Evolutionary conservation across 2,113 vertebrate species (phyloP), one percentile per base, ranked within the genome.

Genomic region (Anseranas semipalmata): DNA sequence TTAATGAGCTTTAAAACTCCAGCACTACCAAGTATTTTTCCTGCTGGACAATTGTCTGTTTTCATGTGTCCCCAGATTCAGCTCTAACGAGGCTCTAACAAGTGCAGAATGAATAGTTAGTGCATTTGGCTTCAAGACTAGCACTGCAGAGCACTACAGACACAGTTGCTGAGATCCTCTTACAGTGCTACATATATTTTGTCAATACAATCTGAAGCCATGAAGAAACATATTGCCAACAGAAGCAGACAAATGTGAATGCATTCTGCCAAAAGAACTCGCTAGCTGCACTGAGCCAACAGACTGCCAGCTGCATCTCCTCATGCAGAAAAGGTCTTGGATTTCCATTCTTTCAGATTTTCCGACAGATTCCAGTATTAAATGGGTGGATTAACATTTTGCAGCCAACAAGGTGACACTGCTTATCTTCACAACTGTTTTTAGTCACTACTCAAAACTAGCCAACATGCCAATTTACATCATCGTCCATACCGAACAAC

Each of bases 211-310:
- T 84, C 73, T 72, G 73, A 94, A 89, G 50, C 60, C 89, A 91
- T 87, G 80, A 91, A 87, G 80, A 88, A 90, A 92, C 91, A 78
- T 25, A 72, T 65, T 87, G 80, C 89, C 85, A 96, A 87, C 58
- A 91, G 77, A 89, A 85, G 77, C 89, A 93, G 87, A 53, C 85
- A 91, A 95, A 94, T 87, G 74, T 73, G 39, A 83, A 87, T 53
- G 41, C n/a, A 70, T 65, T 91, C 94, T 91, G 87, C 89, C 85
- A 85, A 91, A 93, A 85, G 71, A 89, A 85, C 81, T 76, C 78
- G 33, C n/a, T 58, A 65, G 50, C 62, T 90, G 62, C 50, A 66
- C 67, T 79, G 7, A 43, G 78, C 67, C 89, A 91, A 62, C 62
- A 93, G 73, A 52, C 25, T 28, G 91, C 87, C 91, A 86, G 74